Evolutionary conservation across 1,140 invertebrate genomes (phyloP), one percentile per base, ranked within the genome.

Genomic region (Zaprionus capensis): DNA sequence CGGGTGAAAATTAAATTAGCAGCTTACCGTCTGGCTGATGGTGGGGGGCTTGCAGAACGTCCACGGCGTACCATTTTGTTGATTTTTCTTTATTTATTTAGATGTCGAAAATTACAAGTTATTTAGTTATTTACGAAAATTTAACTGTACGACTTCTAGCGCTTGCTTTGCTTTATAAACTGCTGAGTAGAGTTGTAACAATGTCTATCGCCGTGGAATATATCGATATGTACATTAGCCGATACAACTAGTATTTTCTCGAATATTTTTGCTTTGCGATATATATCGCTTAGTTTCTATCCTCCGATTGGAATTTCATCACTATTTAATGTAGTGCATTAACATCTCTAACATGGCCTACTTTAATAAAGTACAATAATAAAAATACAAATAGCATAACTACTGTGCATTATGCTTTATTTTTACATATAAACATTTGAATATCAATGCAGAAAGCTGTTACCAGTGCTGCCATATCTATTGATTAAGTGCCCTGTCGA

Each of bases 51-150:
- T 36, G 95, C 94, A 72, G 95, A 95, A 91, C 96, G 94, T 95
- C 96, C 96, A 92, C 96, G 94, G 93, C 96, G 95, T 92, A 95
- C 95, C 96, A 97, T 97, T 92, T 94, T 94, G 66, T 62, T 75
- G 26, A 71, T 71, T 72, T 75, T 73, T 51, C 65, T 55, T 15
- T 69, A 15, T 34, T 22, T 67, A 36, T 62, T 56, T 41, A 46
- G 44, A 5, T 55, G 2, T 66, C 31, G 34, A 72, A 61, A 62
- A 57, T 46, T 36, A 57, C 55, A 46, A 73, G 34, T 65, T 69
- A 24, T 20, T 62, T 61, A 28, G 62, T 67, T 72, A 71, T 72
- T 72, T 34, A 76, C 74, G 70, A 73, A 17, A 77, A 74, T 74
- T 78, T 78, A 22, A 70, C 66, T 75, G 65, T 59, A 9, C 28